Percentiles rank a stretch among this genome's conserved stretches.
Evolutionary conservation across 2,888 invertebrate genomes (phyloP).

Genomic region (Scelioninae gen. 1): DNA sequence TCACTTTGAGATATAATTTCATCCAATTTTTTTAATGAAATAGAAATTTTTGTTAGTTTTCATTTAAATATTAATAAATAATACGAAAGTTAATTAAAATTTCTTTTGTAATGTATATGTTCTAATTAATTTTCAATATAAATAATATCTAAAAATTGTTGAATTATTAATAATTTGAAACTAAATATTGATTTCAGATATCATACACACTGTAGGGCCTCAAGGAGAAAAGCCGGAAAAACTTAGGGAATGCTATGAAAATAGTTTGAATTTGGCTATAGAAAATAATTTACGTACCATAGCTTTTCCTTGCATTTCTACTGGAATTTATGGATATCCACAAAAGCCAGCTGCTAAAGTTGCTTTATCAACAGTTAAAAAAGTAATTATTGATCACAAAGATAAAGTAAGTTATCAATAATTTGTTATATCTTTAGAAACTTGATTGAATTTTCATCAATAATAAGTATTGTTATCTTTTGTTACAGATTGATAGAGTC

Average conservation of each 20-base stretch:
- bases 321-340: constrained; percentile 96
- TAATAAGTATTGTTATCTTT: constrained; percentile 17
- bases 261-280: constrained; percentile 86
- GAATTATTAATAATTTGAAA: not conserved
- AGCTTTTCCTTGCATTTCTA: constrained; percentile 96
- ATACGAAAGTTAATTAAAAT: too few relatives aligned
- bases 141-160: too few relatives aligned
- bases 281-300: constrained; percentile 87
- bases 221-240: constrained; percentile 88
- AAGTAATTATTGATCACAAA: constrained; percentile 87
- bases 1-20: too few relatives aligned
- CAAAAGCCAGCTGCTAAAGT: constrained; percentile 91
- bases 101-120: too few relatives aligned
- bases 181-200: constrained; percentile 85
- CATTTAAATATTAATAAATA: too few relatives aligned
- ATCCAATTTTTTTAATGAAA: too few relatives aligned
- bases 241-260: constrained; percentile 89
- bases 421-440: not conserved
- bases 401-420: constrained; percentile 79
- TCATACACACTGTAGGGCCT: constrained; percentile 96
- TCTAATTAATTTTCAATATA: too few relatives aligned
- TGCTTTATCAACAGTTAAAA: constrained; percentile 88
- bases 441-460: not conserved
- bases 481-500: constrained; percentile 88
- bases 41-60: too few relatives aligned